Conservation (phyloP, 2,888 invertebrate species). For the Oeneis ivallda region DNA sequence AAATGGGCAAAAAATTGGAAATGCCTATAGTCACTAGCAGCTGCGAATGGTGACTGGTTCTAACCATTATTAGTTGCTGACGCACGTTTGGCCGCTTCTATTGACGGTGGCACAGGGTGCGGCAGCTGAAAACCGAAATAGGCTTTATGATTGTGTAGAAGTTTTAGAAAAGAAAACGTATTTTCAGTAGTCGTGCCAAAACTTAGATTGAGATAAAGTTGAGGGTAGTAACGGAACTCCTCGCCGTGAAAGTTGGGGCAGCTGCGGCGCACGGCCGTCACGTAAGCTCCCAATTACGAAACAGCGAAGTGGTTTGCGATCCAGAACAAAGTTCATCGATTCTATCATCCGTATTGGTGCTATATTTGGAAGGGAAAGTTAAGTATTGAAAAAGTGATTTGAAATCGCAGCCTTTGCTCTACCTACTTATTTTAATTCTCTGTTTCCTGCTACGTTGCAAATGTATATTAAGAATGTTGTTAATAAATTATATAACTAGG, state of each 20-base stretch:
- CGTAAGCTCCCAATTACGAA: slow-evolving; percentile 81
- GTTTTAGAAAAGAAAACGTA: slow-evolving; percentile 45
- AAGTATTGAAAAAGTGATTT: slow-evolving; percentile 38
- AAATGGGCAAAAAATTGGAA: too few relatives aligned
- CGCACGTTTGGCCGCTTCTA: too few relatives aligned
- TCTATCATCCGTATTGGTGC: slow-evolving; percentile 51
- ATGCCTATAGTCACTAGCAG: too few relatives aligned
- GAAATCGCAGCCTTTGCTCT: not conserved
- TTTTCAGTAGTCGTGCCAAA: slow-evolving; percentile 65
- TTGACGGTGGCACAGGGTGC: too few relatives aligned
- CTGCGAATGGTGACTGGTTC: too few relatives aligned
- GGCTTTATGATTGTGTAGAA: slow-evolving; percentile 35
- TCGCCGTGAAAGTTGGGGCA: slow-evolving; percentile 67
- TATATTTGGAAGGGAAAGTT: slow-evolving; percentile 45
- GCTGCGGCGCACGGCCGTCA: slow-evolving; percentile 72
- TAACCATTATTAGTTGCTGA: too few relatives aligned
- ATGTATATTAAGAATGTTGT: too few relatives aligned
- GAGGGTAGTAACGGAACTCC: slow-evolving; percentile 65
- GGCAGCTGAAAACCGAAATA: slow-evolving; percentile 7
- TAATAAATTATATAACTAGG: too few relatives aligned
- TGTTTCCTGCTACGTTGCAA: too few relatives aligned
- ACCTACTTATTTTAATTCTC: too few relatives aligned
- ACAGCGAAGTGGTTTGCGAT: slow-evolving; percentile 71
- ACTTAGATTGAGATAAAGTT: slow-evolving; percentile 77
- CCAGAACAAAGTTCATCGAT: slow-evolving; percentile 73